Evolutionary conservation across 2,888 invertebrate genomes (phyloP).

Genomic region (Tetragonula carbonaria): DNA sequence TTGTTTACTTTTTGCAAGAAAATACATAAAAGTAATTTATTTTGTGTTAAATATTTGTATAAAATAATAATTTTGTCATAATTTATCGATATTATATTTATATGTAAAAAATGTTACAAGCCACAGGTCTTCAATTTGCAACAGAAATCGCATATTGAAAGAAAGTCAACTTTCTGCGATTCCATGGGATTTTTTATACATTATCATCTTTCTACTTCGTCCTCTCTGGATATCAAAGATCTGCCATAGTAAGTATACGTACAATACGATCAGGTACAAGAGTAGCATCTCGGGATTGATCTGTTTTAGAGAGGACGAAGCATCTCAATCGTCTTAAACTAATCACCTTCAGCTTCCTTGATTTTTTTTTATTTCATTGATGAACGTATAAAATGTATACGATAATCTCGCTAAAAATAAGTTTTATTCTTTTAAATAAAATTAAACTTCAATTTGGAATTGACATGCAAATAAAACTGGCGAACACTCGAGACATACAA

Average conservation of each 20-base stretch:
- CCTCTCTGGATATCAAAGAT: constrained; percentile 64
- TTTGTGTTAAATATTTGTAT: no score
- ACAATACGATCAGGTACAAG: constrained; percentile 78
- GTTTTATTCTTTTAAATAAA: constrained; percentile 16
- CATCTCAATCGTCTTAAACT: constrained; percentile 36
- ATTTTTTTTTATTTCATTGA: constrained; percentile 2
- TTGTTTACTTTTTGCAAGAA: no score
- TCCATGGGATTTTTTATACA: constrained; percentile 20
- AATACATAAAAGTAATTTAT: not conserved
- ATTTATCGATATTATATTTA: not conserved
- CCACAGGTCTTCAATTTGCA: constrained; percentile 46
- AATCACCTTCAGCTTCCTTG: constrained; percentile 37
- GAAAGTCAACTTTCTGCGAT: constrained; percentile 1
- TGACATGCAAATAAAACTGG: not conserved
- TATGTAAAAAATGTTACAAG: not conserved
- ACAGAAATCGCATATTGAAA: constrained; percentile 18
- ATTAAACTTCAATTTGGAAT: not conserved
- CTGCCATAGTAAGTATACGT: constrained; percentile 71
- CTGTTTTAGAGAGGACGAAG: constrained; percentile 64
- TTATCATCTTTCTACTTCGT: constrained; percentile 46
- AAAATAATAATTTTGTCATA: no score
- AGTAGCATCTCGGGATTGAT: constrained; percentile 75
- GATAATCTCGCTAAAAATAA: constrained; percentile 25
- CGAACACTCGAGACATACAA: constrained; percentile 1
- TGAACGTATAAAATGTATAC: constrained; percentile 16